Conservation (phyloP, 2,797 vertebrate species). For the Sebastes goodei region DNA sequence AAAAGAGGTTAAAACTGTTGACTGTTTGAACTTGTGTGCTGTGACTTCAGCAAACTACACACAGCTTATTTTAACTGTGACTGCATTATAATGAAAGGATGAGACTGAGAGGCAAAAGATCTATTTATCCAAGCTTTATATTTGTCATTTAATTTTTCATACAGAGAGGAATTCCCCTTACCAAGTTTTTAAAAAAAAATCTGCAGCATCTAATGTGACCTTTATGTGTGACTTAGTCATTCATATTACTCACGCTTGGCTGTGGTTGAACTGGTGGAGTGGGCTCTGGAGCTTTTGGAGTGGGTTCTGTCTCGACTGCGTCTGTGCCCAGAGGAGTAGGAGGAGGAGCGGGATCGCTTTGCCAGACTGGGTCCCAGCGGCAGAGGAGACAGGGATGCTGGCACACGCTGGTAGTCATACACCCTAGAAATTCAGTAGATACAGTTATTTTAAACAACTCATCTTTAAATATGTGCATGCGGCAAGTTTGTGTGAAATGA, state of each 20-base stretch:
- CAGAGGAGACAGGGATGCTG: constrained; percentile 77
- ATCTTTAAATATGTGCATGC: not conserved
- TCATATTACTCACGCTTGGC: constrained; percentile 76
- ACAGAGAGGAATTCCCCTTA: not conserved
- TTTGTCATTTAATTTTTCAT: not conserved
- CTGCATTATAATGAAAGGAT: not conserved
- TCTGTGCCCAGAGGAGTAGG: constrained; percentile 77
- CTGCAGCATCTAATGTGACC: not conserved
- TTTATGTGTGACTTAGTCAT: not conserved
- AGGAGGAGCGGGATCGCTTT: constrained; percentile 81
- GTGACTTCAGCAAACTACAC: not conserved
- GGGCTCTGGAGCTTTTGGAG: constrained; percentile 81
- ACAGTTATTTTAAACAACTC: not conserved
- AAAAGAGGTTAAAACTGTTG: not conserved
- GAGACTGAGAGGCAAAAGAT: not conserved
- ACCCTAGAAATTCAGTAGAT: constrained; percentile 63
- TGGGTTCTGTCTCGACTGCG: constrained; percentile 81
- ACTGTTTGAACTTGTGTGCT: not conserved
- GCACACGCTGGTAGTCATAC: constrained; percentile 85
- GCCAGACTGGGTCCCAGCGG: constrained; percentile 75
- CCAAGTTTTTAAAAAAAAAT: not conserved
- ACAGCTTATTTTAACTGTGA: not conserved
- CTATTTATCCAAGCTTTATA: not conserved
- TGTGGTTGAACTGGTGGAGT: constrained; percentile 76
- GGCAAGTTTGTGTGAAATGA: not conserved